Evolutionary conservation across 2,888 invertebrate species (phyloP).

Genomic region (Phytoseiulus persimilis): DNA sequence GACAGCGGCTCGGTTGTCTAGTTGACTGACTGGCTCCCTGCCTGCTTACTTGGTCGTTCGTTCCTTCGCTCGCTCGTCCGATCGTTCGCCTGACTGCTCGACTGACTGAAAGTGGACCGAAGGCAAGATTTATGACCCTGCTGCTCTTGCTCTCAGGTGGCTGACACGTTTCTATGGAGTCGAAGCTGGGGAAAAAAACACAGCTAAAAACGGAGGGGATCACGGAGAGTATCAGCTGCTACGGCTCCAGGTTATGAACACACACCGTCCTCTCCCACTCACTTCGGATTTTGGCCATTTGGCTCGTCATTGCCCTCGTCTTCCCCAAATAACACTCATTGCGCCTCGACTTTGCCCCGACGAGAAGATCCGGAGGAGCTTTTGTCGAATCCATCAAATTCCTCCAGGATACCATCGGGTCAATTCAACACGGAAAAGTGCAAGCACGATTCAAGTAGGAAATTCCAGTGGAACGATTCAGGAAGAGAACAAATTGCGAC

Average conservation of each 20-base stretch:
- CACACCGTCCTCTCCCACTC: not conserved
- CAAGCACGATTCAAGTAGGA: too few relatives aligned
- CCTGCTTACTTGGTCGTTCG: not conserved
- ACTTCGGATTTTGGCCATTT: not conserved
- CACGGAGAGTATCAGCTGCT: not conserved
- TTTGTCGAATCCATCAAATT: not conserved
- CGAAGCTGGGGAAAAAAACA: not conserved
- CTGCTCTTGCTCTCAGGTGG: constrained; percentile 5
- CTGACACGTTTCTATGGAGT: constrained; percentile 5
- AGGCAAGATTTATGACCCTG: constrained; percentile 5
- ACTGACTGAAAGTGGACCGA: constrained; percentile 5
- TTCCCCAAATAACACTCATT: not conserved
- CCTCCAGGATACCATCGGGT: not conserved
- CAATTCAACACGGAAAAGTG: too few relatives aligned
- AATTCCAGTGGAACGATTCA: too few relatives aligned
- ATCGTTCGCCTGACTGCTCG: not conserved
- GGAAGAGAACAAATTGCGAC: too few relatives aligned
- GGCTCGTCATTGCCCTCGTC: not conserved
- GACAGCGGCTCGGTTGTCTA: not conserved
- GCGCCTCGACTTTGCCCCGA: not conserved
- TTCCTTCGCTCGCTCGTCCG: not conserved
- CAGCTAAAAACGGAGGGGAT: not conserved
- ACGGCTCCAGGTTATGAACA: not conserved
- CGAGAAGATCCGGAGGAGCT: not conserved
- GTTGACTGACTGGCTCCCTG: not conserved